A percentile compares a stretch with the other conserved stretches of the same genome.
Evolutionary conservation across 2,113 vertebrate species (phyloP).

Genomic region (Boulengeromyrus knoepffleri): DNA sequence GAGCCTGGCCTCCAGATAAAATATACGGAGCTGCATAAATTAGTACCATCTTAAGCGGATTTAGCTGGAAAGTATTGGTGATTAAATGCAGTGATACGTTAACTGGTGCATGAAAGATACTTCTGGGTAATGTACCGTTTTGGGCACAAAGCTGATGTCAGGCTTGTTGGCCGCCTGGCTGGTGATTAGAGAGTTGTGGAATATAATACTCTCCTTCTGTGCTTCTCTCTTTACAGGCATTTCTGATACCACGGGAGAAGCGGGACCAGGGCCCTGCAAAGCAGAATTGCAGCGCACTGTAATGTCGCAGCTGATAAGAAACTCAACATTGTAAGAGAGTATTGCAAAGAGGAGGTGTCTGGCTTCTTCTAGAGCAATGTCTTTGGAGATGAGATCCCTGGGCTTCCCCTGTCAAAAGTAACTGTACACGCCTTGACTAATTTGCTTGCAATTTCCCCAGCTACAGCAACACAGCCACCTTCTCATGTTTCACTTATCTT

Average conservation of each 20-base stretch:
- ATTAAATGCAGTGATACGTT: not conserved
- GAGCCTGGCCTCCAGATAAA: not conserved
- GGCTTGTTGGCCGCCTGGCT: slow-evolving; percentile 58
- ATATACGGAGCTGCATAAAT: not conserved
- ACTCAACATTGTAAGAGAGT: slow-evolving; percentile 1
- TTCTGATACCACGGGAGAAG: slow-evolving; percentile 5
- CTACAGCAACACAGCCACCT: slow-evolving; percentile 17
- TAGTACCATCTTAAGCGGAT: not conserved
- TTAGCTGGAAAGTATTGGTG: not conserved
- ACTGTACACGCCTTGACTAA: slow-evolving; percentile 36
- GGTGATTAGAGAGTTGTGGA: slow-evolving; percentile 63
- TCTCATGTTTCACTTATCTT: not conserved
- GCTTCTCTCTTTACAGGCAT: slow-evolving; percentile 34
- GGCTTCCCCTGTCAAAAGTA: slow-evolving; percentile 18
- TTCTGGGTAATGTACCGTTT: slow-evolving; percentile 54
- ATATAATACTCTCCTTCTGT: slow-evolving; percentile 48
- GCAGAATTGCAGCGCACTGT: slow-evolving; percentile 6
- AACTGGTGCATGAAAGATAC: not conserved
- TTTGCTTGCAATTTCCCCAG: slow-evolving; percentile 39
- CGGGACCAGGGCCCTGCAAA: slow-evolving; percentile 26
- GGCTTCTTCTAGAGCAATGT: slow-evolving; percentile 5
- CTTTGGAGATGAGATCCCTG: not conserved
- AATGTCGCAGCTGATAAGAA: slow-evolving; percentile 1
- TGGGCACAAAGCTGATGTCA: slow-evolving; percentile 73
- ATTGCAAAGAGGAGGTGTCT: slow-evolving; percentile 5